Evolutionary conservation across 2,113 vertebrate species (phyloP).

Genomic region (Rhynchomys soricoides): DNA sequence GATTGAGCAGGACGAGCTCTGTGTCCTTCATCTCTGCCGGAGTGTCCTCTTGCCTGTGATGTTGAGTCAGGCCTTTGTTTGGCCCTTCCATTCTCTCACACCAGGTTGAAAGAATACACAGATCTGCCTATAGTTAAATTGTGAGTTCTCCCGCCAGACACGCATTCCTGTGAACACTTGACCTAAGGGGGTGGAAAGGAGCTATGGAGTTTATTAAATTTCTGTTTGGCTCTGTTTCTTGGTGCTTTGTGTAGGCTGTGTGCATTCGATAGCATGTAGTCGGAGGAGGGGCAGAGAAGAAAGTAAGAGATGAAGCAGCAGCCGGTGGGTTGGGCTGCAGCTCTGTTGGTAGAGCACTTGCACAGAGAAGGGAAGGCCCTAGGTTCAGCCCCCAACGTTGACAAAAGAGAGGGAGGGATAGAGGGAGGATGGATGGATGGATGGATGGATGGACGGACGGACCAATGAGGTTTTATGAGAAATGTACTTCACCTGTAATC

Average conservation of each 20-base stretch:
- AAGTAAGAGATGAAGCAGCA: neutral
- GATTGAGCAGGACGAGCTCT: conserved; percentile 35
- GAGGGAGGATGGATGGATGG: too few species aligned
- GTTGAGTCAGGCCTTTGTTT: conserved; percentile 45
- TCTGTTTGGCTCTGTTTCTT: conserved; percentile 32
- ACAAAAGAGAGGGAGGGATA: too few species aligned
- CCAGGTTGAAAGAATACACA: conserved; percentile 55
- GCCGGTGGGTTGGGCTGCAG: neutral
- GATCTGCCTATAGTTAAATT: conserved; percentile 60
- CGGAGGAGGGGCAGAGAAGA: conserved; percentile 27
- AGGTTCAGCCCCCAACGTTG: neutral
- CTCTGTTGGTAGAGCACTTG: neutral
- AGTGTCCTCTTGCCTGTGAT: conserved; percentile 33
- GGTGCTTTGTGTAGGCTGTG: conserved; percentile 5
- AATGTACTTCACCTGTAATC: neutral
- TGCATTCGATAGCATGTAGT: conserved; percentile 3
- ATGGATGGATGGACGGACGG: too few species aligned
- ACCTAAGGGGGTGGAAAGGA: conserved; percentile 47
- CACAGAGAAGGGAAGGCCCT: neutral
- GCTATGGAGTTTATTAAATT: conserved; percentile 53
- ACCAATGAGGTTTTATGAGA: neutral
- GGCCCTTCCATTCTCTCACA: conserved; percentile 50
- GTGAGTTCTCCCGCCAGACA: conserved; percentile 55
- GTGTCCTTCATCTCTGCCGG: conserved; percentile 6
- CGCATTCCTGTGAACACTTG: conserved; percentile 37